These are phyloP conservation scores for Lithophane semibrunnea DNA, from an alignment of 2,888 invertebrate species.

Conservation along the genomic window DNA sequence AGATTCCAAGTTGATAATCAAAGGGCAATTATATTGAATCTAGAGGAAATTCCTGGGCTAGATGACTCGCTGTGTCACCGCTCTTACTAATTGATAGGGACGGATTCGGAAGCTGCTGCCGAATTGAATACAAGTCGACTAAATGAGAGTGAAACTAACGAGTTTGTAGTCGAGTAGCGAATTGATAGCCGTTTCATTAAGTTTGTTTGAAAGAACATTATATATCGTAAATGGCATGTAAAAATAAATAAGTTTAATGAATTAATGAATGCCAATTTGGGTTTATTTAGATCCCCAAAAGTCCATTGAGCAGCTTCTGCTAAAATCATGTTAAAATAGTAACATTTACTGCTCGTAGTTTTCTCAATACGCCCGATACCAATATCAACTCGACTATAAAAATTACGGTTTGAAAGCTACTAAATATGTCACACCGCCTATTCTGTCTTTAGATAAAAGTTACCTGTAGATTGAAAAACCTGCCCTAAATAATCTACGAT, in stretches of 20 bases:
- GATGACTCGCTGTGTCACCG: slow-evolving; percentile 51
- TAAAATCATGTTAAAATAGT: not conserved
- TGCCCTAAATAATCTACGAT: not conserved
- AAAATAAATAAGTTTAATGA: not conserved
- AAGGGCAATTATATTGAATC: slow-evolving; percentile 68
- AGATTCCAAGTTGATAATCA: slow-evolving; percentile 42
- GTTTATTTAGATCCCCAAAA: not conserved
- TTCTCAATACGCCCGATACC: too few species aligned
- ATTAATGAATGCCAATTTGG: not conserved
- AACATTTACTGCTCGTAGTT: too few species aligned
- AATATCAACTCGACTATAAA: too few species aligned
- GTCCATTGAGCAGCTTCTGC: not conserved
- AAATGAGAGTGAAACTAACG: slow-evolving; percentile 26
- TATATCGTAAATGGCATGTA: not conserved
- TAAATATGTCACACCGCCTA: too few species aligned
- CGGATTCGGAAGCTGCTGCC: slow-evolving; percentile 15
- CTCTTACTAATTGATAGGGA: slow-evolving; percentile 47
- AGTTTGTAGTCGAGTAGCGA: slow-evolving; percentile 7
- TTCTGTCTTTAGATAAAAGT: not conserved
- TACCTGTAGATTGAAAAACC: not conserved
- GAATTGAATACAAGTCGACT: slow-evolving; percentile 47
- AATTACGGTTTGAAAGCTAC: too few species aligned
- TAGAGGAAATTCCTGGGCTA: slow-evolving; percentile 65
- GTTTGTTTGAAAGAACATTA: not conserved
- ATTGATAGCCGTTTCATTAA: not conserved